phyloP scores from a whole-genome alignment of 92 coral and sea anemone species.

The Zoanthus gigantus region DNA sequence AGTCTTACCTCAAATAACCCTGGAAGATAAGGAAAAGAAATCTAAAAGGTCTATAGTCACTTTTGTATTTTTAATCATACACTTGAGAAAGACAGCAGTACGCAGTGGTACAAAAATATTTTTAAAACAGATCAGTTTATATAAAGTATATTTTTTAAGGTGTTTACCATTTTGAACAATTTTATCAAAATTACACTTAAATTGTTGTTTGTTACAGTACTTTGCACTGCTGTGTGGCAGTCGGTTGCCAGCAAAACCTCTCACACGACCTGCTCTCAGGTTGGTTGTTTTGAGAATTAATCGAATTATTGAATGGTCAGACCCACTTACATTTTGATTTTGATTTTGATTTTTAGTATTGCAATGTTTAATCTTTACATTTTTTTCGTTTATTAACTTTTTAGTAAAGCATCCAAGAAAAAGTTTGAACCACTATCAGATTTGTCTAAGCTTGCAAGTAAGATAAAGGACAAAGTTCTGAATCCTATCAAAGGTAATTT shows the following conservation, averaged over 20 bases:
- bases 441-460: slow-evolving; percentile 90
- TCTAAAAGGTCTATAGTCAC: no score
- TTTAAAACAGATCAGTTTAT: no score
- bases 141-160: no score
- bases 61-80: no score
- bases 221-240: slow-evolving; percentile 87
- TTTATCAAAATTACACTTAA: no score
- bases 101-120: no score
- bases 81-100: no score
- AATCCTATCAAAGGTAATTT: slow-evolving; percentile 81
- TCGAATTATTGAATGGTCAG: background rate
- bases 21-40: no score
- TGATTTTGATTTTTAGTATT: background rate
- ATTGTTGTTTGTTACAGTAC: slow-evolving; percentile 60
- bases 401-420: slow-evolving; percentile 77
- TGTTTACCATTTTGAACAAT: no score
- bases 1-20: no score
- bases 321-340: background rate
- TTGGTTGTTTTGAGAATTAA: slow-evolving; percentile 19
- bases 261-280: slow-evolving; percentile 74
- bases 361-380: background rate
- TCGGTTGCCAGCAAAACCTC: slow-evolving; percentile 83
- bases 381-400: background rate
- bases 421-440: slow-evolving; percentile 94
- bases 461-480: slow-evolving; percentile 87